Conservation (phyloP, 2,888 invertebrate genomes). For the Eutolmus rufibarbis region DNA sequence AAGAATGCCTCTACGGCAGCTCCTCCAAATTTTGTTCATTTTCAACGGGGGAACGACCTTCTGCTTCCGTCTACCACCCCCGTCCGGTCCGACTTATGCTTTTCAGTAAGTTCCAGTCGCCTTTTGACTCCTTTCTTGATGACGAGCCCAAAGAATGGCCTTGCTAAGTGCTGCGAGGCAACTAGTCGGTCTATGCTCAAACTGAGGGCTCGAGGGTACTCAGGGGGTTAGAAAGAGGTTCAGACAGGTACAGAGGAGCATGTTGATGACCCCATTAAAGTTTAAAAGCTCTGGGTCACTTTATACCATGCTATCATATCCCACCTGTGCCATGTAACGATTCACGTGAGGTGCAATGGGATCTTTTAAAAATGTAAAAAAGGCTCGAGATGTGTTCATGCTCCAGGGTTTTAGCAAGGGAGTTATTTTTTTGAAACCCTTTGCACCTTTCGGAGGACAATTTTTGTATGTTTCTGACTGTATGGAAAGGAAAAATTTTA, state of each 20-base stretch:
- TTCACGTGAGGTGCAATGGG: neutral
- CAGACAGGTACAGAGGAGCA: neutral
- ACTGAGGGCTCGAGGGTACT: neutral
- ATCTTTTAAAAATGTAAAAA: neutral
- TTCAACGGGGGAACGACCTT: neutral
- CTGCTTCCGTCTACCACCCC: neutral
- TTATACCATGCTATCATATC: neutral
- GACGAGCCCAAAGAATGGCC: neutral
- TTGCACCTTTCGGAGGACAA: neutral
- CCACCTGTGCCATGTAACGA: neutral
- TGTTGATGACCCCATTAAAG: neutral
- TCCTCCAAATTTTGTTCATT: neutral
- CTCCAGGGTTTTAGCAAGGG: neutral
- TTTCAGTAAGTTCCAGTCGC: neutral
- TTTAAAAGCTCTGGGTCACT: neutral
- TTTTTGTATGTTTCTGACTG: neutral
- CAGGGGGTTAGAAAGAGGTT: neutral
- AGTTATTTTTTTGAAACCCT: neutral
- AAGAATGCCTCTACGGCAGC: neutral
- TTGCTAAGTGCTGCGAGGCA: neutral
- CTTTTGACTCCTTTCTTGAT: neutral
- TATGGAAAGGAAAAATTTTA: neutral
- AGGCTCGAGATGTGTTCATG: neutral
- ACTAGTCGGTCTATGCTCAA: neutral
- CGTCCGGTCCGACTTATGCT: neutral